Evolutionary conservation across 2,797 vertebrate species (phyloP).

Genomic region (Bradypodion pumilum): DNA sequence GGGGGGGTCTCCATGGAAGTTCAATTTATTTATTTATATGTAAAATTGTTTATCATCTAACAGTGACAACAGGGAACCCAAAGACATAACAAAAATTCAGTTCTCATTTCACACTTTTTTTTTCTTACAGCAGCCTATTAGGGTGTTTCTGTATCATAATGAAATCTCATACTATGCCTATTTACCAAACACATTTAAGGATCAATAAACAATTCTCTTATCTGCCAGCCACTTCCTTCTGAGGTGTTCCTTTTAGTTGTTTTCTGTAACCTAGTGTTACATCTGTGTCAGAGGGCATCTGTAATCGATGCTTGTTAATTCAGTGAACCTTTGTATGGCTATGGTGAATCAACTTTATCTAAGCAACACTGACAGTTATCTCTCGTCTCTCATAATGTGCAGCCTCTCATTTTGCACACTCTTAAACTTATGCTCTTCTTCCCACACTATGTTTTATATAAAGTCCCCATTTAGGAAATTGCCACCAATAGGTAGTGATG

Average conservation of each 20-base stretch:
- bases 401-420: not conserved
- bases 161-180: not conserved
- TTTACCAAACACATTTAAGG: not conserved
- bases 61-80: not conserved
- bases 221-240: not conserved
- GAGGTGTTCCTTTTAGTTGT: not conserved
- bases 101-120: not conserved
- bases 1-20: not conserved
- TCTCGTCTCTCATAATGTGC: not conserved
- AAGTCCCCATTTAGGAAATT: not conserved
- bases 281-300: not conserved
- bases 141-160: not conserved
- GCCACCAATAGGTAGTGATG: not conserved
- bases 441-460: not conserved
- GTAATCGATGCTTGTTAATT: not conserved
- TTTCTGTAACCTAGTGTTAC: not conserved
- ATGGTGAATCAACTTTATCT: not conserved
- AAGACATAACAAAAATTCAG: not conserved
- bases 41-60: not conserved
- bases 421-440: not conserved
- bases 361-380: not conserved
- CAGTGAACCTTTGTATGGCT: not conserved
- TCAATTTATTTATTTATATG: not conserved
- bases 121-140: not conserved
- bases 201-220: slow-evolving; percentile 5